These are phyloP conservation scores for Atrichornis clamosus DNA, from an alignment of 2,113 vertebrate genomes.

Conservation along the genomic window DNA sequence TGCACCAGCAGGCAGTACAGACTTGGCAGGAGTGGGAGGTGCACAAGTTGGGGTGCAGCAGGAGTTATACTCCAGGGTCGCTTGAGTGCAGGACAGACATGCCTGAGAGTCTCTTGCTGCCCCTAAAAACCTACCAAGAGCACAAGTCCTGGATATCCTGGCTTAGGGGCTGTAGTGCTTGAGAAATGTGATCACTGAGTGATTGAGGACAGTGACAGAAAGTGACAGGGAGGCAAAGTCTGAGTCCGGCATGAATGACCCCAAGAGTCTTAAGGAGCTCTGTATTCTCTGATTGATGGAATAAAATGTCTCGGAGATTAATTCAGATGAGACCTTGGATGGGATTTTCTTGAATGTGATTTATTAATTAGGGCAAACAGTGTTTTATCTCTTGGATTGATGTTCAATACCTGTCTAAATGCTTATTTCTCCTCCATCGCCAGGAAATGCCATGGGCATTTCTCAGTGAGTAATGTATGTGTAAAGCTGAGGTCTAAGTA, in stretches of 20 bases:
- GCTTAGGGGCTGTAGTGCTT: background rate
- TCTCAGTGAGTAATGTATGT: background rate
- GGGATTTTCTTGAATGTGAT: background rate
- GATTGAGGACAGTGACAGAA: background rate
- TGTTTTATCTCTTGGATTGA: background rate
- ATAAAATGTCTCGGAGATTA: background rate
- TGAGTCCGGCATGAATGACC: background rate
- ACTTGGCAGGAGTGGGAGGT: background rate
- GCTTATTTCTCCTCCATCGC: background rate
- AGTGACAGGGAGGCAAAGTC: background rate
- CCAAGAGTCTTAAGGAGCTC: background rate
- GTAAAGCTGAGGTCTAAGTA: background rate
- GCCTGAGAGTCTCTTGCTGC: background rate
- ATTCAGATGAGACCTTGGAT: background rate
- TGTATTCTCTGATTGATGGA: background rate
- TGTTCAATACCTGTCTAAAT: background rate
- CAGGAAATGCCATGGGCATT: background rate
- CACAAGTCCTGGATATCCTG: background rate
- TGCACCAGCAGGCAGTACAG: background rate
- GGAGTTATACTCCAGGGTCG: background rate
- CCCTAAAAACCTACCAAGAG: background rate
- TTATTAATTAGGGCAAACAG: background rate
- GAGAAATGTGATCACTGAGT: accelerated
- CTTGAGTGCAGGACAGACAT: background rate
- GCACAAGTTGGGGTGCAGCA: background rate